Conservation (phyloP, 2,113 vertebrate species). For the Hiodon alosoides region DNA sequence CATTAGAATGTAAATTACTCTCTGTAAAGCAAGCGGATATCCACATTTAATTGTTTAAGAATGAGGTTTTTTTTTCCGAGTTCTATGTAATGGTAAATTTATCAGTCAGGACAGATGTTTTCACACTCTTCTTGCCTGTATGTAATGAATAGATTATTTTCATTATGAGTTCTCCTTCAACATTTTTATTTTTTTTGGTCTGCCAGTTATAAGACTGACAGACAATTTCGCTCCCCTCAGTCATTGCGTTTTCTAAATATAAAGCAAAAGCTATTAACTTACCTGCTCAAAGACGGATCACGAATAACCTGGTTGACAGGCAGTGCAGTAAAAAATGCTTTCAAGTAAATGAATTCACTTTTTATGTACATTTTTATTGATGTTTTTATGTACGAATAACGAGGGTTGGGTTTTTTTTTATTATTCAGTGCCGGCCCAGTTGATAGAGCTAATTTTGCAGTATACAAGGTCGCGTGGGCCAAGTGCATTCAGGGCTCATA, state of each 20-base stretch:
- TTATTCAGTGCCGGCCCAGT: not conserved
- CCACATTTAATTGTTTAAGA: constrained; percentile 26
- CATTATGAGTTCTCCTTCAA: constrained; percentile 34
- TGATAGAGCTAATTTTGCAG: not conserved
- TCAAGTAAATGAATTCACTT: constrained; percentile 6
- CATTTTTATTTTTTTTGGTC: constrained; percentile 29
- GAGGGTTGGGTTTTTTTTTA: not conserved
- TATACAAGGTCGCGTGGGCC: too few relatives aligned
- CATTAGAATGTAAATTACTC: constrained; percentile 15
- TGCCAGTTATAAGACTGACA: constrained; percentile 31
- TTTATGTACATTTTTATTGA: constrained; percentile 16
- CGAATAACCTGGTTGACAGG: constrained; percentile 7
- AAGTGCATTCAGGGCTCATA: not conserved
- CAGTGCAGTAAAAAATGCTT: constrained; percentile 15
- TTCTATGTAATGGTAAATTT: constrained; percentile 34
- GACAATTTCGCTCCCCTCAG: constrained; percentile 30
- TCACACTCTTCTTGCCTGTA: constrained; percentile 9
- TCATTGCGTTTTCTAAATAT: constrained; percentile 16
- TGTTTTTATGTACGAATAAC: not conserved
- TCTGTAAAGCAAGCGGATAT: constrained; percentile 24
- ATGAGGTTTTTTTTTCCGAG: constrained; percentile 17
- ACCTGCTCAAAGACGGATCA: constrained; percentile 30
- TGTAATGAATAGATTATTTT: constrained; percentile 38
- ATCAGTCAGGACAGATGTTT: constrained; percentile 35
- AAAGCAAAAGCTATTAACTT: constrained; percentile 38